These are phyloP conservation scores for Neolamprologus sp. DNA, from an alignment of 2,113 vertebrate species.

Conservation along the genomic window DNA sequence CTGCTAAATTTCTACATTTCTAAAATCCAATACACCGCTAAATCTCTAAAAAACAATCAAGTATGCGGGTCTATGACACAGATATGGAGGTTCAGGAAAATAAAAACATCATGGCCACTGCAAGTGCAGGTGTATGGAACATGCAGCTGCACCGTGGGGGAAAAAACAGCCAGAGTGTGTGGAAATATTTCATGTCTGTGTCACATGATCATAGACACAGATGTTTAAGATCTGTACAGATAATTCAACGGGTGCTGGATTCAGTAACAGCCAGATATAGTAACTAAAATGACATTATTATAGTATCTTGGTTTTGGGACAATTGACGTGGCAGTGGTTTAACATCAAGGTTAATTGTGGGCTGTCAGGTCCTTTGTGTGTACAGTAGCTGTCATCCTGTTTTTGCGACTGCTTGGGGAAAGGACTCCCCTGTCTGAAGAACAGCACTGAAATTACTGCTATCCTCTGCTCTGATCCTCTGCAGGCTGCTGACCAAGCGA, in stretches of 20 bases:
- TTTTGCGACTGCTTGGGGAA: conserved; percentile 13
- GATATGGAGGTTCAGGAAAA: background rate
- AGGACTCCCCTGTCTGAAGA: conserved; percentile 36
- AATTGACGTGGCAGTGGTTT: background rate
- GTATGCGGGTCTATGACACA: background rate
- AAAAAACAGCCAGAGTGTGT: background rate
- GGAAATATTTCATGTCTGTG: background rate
- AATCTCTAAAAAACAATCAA: background rate
- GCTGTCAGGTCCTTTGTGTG: conserved; percentile 2
- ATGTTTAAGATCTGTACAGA: background rate
- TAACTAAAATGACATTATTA: background rate
- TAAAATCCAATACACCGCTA: background rate
- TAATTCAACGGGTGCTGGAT: background rate
- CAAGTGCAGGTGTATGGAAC: background rate
- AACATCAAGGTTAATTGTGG: conserved; percentile 47
- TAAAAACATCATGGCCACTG: background rate
- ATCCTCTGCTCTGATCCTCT: conserved; percentile 42
- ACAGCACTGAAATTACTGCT: conserved; percentile 48
- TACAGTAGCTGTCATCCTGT: conserved; percentile 34
- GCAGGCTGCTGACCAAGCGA: conserved; percentile 60
- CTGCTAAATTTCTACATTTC: background rate
- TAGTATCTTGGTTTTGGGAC: background rate
- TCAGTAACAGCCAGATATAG: background rate
- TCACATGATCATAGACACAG: background rate
- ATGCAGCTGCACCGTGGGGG: background rate